Base-by-base conservation (phyloP, 1,140 invertebrate species). In the Nasonia giraulti region DNA sequence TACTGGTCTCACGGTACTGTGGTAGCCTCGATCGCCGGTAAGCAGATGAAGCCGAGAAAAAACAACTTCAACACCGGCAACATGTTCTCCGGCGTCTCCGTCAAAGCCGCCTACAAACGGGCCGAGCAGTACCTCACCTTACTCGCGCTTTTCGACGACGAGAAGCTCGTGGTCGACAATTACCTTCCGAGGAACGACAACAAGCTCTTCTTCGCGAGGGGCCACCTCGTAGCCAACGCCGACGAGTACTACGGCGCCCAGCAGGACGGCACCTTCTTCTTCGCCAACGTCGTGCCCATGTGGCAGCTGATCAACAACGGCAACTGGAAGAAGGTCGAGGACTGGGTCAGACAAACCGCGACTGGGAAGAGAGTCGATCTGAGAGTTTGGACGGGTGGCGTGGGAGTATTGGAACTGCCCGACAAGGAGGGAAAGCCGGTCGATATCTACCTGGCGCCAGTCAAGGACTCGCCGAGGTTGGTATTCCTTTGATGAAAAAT, bases 211-310 rank as follows among this genome's bases (percentile, higher is more conserved):
- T 87, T 96, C 77, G 93, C 95, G 0, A 92, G 95, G 62, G 96
- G 96, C 27, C 96, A 96, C 87, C 91, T 96, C 20, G 92, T 94
- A 0, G 95, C 96, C 44, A 95, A 96, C 88, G 94, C 93, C 55
- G 95, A 96, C 88, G 95, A 94, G 75, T 91, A 96, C 2, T 95
- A 94, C 85, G 95, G 93, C 0, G 90, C 93, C 14, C 94, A 95
- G 76, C 95, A 96, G 88, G 93, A 94, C 1, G 91, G 95, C 20
- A 95, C 95, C 2, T 96, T 95, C 90, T 94, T 94, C 87, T 96
- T 94, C 88, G 93, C 95, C 12, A 96, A 96, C 88, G 93, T 92
- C 6, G 95, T 83, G 12, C 85, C 85, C 7, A 86, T 86, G 81
- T 86, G 85, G 85, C 85, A 86, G 44, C 33, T 66, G 33, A 37